Base-by-base conservation (phyloP, 2,113 vertebrate species). In the Ochotona curzoniae region DNA sequence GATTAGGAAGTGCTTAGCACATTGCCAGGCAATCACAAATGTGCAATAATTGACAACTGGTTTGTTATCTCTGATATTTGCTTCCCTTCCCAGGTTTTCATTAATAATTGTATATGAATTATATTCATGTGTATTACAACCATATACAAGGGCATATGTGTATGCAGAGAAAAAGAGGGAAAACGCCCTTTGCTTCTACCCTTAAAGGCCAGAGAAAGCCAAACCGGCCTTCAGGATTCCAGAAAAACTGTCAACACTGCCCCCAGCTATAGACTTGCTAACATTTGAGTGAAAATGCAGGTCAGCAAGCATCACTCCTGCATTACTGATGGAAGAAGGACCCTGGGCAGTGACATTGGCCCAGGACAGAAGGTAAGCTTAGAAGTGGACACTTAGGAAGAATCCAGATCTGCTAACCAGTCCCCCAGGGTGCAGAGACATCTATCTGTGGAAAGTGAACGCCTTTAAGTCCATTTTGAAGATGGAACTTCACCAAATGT, bases 71-170 rank as follows among this genome's bases (percentile, higher is more conserved):
- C 47, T 17, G 57, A 38, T 28, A 35, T 8, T 30, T 51, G 61
- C n/a, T 35, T 66, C 61, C 66, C 71, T 74, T 47, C 14, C 79
- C 73, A 15, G 74, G n/a, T 89, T 83, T 91, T 81, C 54, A 87
- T 25, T 76, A 84, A 90, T 4, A 78, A 87, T 0, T 57, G n/a
- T 28, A 2, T 26, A 61, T 30, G 61, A 66, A 63, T 21, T 73
- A 47, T 83, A 93, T 38, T 28, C 60, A 63, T 13, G 5, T 23
- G 35, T 30, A 9, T 83, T 80, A 80, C 61, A 64, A 69, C 13
- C 9, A 26, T 26, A 14, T 38, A 15, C 26, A 47, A 74, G 51
- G 57, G n/a, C 1, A 61, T 5, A 6, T 35, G 0, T 64, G 9
- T 54, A 21, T 49, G 28, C 5, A 28, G 14, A 78, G 12, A 38